Conservation (phyloP, 2,888 invertebrate species). For the Quadroppia sp. region DNA sequence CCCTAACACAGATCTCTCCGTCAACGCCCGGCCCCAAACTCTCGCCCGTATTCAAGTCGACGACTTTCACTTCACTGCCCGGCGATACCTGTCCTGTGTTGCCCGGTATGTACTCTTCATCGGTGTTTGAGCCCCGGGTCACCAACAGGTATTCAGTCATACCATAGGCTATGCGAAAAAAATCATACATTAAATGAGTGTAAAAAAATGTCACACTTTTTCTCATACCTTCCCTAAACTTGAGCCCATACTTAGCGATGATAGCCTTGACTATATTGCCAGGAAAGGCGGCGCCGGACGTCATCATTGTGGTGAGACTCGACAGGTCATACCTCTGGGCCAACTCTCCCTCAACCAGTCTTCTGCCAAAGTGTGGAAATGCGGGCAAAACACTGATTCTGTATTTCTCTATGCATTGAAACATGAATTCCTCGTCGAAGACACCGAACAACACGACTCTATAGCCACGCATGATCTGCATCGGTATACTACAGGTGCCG, state of each 20-base stretch:
- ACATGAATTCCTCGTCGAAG: background rate
- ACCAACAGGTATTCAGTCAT: background rate
- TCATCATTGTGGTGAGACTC: background rate
- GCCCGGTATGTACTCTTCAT: background rate
- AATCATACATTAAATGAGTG: background rate
- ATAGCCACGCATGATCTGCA: too few species aligned
- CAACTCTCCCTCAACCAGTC: background rate
- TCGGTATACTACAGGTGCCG: background rate
- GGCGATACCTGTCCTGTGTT: background rate
- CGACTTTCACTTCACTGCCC: conserved; percentile 23
- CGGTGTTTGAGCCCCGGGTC: background rate
- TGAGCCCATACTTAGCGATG: background rate
- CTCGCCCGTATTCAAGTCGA: conserved; percentile 56
- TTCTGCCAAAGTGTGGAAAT: background rate
- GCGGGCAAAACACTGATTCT: background rate
- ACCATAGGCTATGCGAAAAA: background rate
- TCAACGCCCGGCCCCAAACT: conserved; percentile 62
- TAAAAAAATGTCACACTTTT: background rate
- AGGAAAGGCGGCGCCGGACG: background rate
- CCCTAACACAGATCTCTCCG: conserved; percentile 81
- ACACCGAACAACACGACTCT: background rate
- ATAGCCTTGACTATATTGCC: background rate
- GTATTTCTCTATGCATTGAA: conserved; percentile 9
- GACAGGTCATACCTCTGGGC: conserved; percentile 14
- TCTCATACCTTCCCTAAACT: background rate